Base-by-base conservation (phyloP, 2,888 invertebrate genomes). In the Chymomyza fuscimana region DNA sequence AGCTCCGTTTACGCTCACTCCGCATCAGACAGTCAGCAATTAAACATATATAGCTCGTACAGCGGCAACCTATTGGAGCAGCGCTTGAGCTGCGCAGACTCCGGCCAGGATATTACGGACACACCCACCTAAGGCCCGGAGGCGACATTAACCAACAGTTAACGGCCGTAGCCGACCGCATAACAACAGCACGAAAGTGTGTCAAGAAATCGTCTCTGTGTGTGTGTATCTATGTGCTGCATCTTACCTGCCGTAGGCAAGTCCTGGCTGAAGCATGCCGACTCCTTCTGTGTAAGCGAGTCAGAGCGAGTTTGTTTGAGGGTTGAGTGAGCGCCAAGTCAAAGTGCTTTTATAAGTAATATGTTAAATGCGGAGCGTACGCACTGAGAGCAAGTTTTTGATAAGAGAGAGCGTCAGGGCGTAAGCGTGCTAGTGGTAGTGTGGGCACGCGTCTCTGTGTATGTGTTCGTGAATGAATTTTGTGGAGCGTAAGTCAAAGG, bases 81-180 rank as follows among this genome's bases (percentile, higher is more conserved):
- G 61, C 78, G 85, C 75, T 77, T 67, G 79, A 69, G 87, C 70
- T 89, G 90, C 90, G 90, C 90, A 90, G 89, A 90, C 89, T 85
- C 90, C 87, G 65, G 63, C 70, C 50, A 46, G 58, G 60, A 59
- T 46, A 10, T 70, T 74, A 73, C 80, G 81, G 90, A 86, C 90
- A 89, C 90, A 82, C 90, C 90, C 90, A 88, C 87, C 71, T 59
- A 29, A 64, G 65, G 58, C 46, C 62, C 54, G 64, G 65, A 63
- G 63, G 58, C 58, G 74, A 69, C 73, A 76, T 79, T 82, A 85
- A 82, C 80, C 80, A 81, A 73, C 76, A 77, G 76, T 79, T 78
- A 87, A 83, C 77, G 68, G 76, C 76, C 72, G 70, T 71, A 36
- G 70, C 63, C 67, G 75, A 70, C 29, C 70, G 67, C 61, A 61